A percentile compares a stretch with the other conserved stretches of the same genome.
Evolutionary conservation across 2,888 invertebrate genomes (phyloP).

Genomic region (Cloeon dipterum): DNA sequence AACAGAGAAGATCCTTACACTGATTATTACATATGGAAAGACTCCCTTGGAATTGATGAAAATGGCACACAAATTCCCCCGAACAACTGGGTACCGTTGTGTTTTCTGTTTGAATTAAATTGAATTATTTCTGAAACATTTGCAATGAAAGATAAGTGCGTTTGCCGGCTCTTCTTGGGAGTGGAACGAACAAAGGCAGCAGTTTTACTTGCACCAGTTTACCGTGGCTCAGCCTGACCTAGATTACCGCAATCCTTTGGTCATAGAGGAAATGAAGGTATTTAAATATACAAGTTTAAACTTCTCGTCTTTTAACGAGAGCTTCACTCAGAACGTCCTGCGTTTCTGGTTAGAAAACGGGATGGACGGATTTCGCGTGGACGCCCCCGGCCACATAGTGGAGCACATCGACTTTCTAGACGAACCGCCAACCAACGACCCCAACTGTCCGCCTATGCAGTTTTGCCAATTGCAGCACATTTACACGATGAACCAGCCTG

Average conservation of each 20-base stretch:
- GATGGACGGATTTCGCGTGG: conserved; percentile 52
- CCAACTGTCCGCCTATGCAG: conserved; percentile 19
- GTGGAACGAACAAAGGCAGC: conserved; percentile 32
- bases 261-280: conserved; percentile 25
- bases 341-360: conserved; percentile 51
- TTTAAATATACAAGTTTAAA: no score
- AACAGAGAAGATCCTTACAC: conserved; percentile 15
- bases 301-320: no score
- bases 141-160: conserved; percentile 21
- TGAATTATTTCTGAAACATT: not conserved
- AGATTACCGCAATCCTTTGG: conserved; percentile 35
- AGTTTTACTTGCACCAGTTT: conserved; percentile 48
- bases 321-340: conserved; percentile 30
- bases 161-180: conserved; percentile 46
- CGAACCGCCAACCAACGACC: conserved; percentile 19
- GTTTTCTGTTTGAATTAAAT: not conserved
- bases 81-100: conserved; percentile 12
- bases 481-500: conserved; percentile 34
- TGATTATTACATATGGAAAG: conserved; percentile 24
- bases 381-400: conserved; percentile 30
- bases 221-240: conserved; percentile 37
- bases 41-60: conserved; percentile 5
- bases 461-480: conserved; percentile 34
- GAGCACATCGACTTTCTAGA: conserved; percentile 18
- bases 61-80: conserved; percentile 6